Percentiles rank a stretch among this genome's conserved stretches.
Conservation (phyloP, 1,140 invertebrate genomes). For the Drosophila santomea region DNA sequence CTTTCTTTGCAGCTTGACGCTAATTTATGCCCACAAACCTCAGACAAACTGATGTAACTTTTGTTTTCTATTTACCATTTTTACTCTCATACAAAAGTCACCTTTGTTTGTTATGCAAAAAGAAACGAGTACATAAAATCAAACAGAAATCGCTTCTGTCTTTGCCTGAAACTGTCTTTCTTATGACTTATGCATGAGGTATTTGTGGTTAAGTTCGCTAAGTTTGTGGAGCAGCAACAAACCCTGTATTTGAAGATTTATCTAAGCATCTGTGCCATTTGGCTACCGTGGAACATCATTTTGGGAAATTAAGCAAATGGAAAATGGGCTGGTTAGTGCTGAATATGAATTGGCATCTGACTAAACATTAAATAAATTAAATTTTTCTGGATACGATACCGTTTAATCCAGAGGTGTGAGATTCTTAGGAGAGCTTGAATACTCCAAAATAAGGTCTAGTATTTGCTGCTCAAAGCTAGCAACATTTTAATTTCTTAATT, state of each 20-base stretch:
- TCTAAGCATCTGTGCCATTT: conserved; percentile 11
- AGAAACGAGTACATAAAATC: conserved; percentile 45
- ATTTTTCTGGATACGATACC: too few species aligned
- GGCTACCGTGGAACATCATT: conserved; percentile 29
- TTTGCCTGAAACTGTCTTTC: conserved; percentile 49
- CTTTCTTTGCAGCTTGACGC: conserved; percentile 36
- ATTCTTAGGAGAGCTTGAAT: too few species aligned
- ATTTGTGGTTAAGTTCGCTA: conserved; percentile 38
- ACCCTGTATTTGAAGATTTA: conserved; percentile 11
- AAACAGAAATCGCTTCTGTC: conserved; percentile 47
- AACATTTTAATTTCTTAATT: too few species aligned
- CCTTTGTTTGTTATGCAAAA: conserved; percentile 76
- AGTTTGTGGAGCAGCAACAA: background rate
- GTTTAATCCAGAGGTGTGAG: too few species aligned
- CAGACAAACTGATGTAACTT: conserved; percentile 72
- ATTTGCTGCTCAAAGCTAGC: too few species aligned
- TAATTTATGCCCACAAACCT: conserved; percentile 67
- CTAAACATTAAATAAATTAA: conserved; percentile 6
- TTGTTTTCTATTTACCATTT: conserved; percentile 70
- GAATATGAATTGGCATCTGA: background rate
- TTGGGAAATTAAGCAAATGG: conserved; percentile 33
- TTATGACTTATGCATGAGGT: conserved; percentile 76
- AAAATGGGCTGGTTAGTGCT: conserved; percentile 10
- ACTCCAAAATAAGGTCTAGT: too few species aligned
- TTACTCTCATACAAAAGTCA: conserved; percentile 57